These are phyloP conservation scores for Spodoptera litura DNA, from an alignment of 1,140 invertebrate species.

Conservation along the genomic window DNA sequence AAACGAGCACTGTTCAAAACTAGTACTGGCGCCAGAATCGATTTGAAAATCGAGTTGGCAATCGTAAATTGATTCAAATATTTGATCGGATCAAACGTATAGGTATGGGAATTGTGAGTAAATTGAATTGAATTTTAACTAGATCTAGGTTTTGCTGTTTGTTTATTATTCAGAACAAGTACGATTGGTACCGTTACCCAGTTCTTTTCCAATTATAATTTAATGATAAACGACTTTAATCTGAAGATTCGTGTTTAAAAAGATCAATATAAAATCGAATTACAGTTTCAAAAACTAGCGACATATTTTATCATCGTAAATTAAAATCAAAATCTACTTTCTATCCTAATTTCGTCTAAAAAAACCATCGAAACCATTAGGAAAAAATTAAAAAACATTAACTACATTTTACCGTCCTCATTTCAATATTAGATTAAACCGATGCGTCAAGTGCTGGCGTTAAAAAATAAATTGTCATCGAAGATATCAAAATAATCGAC, in stretches of 20 bases:
- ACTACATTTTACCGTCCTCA: slow-evolving; percentile 33
- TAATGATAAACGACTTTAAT: too few relatives aligned
- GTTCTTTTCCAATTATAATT: too few relatives aligned
- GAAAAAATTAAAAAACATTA: slow-evolving; percentile 34
- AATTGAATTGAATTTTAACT: too few relatives aligned
- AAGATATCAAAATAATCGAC: slow-evolving; percentile 50
- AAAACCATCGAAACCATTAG: slow-evolving; percentile 29
- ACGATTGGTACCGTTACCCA: too few relatives aligned
- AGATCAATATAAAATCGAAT: too few relatives aligned
- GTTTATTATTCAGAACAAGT: too few relatives aligned
- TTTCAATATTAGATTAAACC: slow-evolving; percentile 46
- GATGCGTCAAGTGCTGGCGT: slow-evolving; percentile 37
- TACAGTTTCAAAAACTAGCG: too few relatives aligned
- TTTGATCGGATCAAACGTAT: not conserved
- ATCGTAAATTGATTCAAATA: not conserved
- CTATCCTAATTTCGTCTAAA: slow-evolving; percentile 12
- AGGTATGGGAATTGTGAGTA: not conserved
- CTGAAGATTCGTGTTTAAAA: too few relatives aligned
- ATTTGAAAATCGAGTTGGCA: slow-evolving; percentile 17
- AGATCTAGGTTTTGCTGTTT: too few relatives aligned
- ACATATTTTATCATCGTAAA: slow-evolving; percentile 16
- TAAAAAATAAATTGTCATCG: slow-evolving; percentile 51
- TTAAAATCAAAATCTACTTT: slow-evolving; percentile 18
- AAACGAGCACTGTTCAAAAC: slow-evolving; percentile 19
- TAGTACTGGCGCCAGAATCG: not conserved